These are phyloP conservation scores for Agrotis segetum DNA, from an alignment of 2,888 invertebrate species.

Conservation along the genomic window DNA sequence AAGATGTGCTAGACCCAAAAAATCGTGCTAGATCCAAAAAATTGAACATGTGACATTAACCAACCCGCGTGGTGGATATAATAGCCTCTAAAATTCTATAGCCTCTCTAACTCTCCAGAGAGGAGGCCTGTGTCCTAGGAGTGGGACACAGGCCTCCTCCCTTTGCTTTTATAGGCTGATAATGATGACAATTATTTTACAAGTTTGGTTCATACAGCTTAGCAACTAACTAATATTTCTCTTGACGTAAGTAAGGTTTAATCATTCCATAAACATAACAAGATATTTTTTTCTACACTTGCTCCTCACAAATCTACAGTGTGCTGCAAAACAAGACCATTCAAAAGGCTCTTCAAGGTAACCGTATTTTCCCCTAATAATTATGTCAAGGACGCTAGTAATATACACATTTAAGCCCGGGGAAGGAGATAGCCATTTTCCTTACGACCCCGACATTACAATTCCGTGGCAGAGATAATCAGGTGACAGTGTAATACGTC, in stretches of 20 bases:
- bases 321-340: conserved; percentile 16
- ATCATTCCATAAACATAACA: not conserved
- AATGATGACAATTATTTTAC: too few species aligned
- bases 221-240: not conserved
- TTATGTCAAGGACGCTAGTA: conserved; percentile 36
- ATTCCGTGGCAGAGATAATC: conserved; percentile 30
- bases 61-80: too few species aligned
- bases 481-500: conserved; percentile 14
- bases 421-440: conserved; percentile 28
- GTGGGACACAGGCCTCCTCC: too few species aligned
- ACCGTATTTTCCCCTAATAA: conserved; percentile 5
- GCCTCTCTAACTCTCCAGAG: too few species aligned
- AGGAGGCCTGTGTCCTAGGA: too few species aligned
- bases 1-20: too few species aligned
- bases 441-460: conserved; percentile 27
- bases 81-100: too few species aligned
- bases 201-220: too few species aligned
- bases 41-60: too few species aligned
- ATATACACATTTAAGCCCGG: conserved; percentile 29
- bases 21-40: too few species aligned
- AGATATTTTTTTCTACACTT: not conserved
- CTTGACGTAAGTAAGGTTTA: not conserved
- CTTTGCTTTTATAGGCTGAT: too few species aligned
- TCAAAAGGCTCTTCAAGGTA: not conserved
- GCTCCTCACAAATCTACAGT: not conserved